These are phyloP conservation scores for Aspidapion aeneum DNA, from an alignment of 2,888 invertebrate genomes.

Conservation along the genomic window DNA sequence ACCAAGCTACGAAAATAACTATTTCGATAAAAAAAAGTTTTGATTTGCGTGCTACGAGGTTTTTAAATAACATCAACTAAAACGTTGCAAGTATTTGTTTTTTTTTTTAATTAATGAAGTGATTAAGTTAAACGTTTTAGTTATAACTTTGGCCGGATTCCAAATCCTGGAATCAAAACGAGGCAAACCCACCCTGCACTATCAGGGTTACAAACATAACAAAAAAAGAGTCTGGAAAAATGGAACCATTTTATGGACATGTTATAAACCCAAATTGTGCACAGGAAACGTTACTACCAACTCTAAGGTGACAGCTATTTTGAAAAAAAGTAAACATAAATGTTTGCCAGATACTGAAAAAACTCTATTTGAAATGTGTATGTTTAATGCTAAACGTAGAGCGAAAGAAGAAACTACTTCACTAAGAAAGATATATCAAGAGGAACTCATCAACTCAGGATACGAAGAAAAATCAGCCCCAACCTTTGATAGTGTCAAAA, in stretches of 20 bases:
- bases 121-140: too few species aligned
- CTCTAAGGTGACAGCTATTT: neutral
- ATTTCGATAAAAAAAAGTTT: too few species aligned
- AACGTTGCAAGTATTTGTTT: too few species aligned
- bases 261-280: neutral
- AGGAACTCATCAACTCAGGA: too few species aligned
- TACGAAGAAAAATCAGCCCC: too few species aligned
- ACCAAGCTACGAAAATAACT: too few species aligned
- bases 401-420: too few species aligned
- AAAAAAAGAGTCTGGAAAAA: neutral
- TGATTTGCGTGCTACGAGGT: too few species aligned
- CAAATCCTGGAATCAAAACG: neutral
- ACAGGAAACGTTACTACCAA: neutral
- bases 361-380: neutral
- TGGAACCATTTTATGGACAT: neutral
- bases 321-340: neutral
- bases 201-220: neutral
- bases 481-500: too few species aligned
- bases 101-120: too few species aligned
- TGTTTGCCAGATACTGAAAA: neutral
- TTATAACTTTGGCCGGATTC: neutral
- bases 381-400: neutral
- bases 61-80: too few species aligned
- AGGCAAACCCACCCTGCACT: neutral
- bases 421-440: too few species aligned